phyloP scores from a whole-genome alignment of 35 echinoderm and acorn worm species.

The Stichopus chloronotus region DNA sequence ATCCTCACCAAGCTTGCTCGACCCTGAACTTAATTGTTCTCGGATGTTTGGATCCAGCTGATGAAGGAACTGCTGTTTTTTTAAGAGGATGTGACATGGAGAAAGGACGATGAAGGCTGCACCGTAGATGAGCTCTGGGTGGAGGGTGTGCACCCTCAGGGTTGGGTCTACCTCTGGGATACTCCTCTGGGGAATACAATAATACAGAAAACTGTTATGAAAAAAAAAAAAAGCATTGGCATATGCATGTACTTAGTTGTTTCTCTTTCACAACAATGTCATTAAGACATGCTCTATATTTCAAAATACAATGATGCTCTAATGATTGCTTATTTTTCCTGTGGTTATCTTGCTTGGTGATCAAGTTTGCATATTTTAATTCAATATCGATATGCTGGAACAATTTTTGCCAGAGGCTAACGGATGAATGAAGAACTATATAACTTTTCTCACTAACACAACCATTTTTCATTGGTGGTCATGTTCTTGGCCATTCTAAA shows the following conservation, averaged over 20 bases:
- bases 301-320: too few relatives aligned
- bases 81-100: conserved; percentile 74
- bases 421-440: too few relatives aligned
- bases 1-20: conserved; percentile 60
- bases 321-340: too few relatives aligned
- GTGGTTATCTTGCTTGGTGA: too few relatives aligned
- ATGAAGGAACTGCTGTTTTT: conserved; percentile 69
- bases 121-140: conserved; percentile 83
- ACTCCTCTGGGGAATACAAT: conserved; percentile 14
- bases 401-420: too few relatives aligned
- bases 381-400: too few relatives aligned
- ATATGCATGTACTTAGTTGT: not conserved
- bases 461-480: not conserved
- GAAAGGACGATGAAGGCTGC: conserved; percentile 77
- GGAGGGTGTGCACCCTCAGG: conserved; percentile 64
- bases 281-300: too few relatives aligned
- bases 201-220: not conserved
- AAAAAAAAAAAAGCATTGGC: not conserved
- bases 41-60: conserved; percentile 49
- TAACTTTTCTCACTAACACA: not conserved
- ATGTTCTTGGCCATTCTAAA: not conserved
- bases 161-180: conserved; percentile 13
- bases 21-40: conserved; percentile 48
- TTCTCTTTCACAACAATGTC: too few relatives aligned
- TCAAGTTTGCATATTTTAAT: too few relatives aligned